Evolutionary conservation across 2,113 vertebrate species (phyloP).

Genomic region (Cyanistes caeruleus): DNA sequence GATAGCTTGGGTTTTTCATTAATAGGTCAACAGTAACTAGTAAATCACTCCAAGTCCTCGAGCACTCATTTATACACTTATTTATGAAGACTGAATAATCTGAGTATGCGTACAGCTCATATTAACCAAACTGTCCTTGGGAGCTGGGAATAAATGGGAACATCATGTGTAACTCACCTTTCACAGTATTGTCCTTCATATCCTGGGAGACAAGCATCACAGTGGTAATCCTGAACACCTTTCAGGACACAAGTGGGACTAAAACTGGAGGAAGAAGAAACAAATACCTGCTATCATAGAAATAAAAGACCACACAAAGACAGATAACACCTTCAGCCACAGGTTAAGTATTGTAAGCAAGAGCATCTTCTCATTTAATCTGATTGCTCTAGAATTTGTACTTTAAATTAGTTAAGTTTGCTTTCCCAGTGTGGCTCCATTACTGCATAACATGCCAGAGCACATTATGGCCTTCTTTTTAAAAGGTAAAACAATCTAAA

Average conservation of each 20-base stretch:
- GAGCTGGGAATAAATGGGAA: not conserved
- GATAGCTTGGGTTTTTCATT: not conserved
- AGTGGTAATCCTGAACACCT: slow-evolving; percentile 80
- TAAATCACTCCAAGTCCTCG: not conserved
- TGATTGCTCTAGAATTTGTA: not conserved
- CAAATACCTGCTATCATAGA: not conserved
- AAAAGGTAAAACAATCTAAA: not conserved
- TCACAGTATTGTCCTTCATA: slow-evolving; percentile 92
- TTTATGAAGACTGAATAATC: not conserved
- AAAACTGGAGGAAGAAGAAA: slow-evolving; percentile 80
- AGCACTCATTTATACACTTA: not conserved
- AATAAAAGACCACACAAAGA: not conserved
- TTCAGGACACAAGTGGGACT: slow-evolving; percentile 87
- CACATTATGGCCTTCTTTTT: not conserved
- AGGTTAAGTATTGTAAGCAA: not conserved
- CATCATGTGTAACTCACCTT: slow-evolving; percentile 69
- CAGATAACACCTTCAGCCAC: not conserved
- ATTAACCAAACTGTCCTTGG: not conserved
- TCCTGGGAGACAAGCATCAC: slow-evolving; percentile 84
- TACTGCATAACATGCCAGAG: not conserved
- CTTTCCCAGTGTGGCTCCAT: not conserved
- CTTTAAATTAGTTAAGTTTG: not conserved
- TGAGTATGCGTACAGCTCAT: accelerated
- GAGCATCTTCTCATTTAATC: not conserved
- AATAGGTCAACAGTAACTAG: not conserved